Base-by-base conservation (phyloP, 2,113 vertebrate genomes). In the Trogon melanurus region DNA sequence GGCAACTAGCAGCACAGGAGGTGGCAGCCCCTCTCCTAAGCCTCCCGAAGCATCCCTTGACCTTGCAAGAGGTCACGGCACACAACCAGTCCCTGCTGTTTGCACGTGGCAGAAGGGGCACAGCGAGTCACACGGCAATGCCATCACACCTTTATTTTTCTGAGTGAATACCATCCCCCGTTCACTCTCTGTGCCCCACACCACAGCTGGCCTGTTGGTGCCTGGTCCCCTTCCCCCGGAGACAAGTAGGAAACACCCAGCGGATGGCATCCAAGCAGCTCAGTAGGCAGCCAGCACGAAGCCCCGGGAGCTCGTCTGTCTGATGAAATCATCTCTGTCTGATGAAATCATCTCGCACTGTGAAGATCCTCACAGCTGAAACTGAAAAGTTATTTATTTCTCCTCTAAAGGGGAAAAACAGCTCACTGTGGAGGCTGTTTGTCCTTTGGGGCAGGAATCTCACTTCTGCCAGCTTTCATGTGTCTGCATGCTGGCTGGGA, bases 341-440 rank as follows among this genome's bases (percentile, higher is more conserved):
- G 70, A 51, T 61, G 83, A 85, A 95, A 82, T 91, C 29, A 3
- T 80, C 38, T 86, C 14, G 4, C 60, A 51, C 53, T 73, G 66
- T 67, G 74, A 92, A 75, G 81, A 92, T 79, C 66, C 51, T 78
- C 2, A 2, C 57, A 91, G 54, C 13, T 80, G 82, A 79, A 95
- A 92, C 47, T 32, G 82, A 91, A 83, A 94, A 95, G 79, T 88
- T 93, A 85, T 75, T 96, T 93, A 84, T 94, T 89, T 79, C 81
- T 82, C 47, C 58, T 96, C 73, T 75, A 62, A 73, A 93, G n/a
- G 44, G 51, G 41, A 76, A 72, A 90, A 95, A 6, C 8, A 64
- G 79, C 60, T 88, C 8, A 2, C 22, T 53, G 34, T n/a, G 45
- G 38, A 79, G 57, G 48, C 26, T 53, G 5, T 51, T 66, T 64